Evolutionary conservation across 2,888 invertebrate genomes (phyloP).

Genomic region (Steinernema hermaphroditum): DNA sequence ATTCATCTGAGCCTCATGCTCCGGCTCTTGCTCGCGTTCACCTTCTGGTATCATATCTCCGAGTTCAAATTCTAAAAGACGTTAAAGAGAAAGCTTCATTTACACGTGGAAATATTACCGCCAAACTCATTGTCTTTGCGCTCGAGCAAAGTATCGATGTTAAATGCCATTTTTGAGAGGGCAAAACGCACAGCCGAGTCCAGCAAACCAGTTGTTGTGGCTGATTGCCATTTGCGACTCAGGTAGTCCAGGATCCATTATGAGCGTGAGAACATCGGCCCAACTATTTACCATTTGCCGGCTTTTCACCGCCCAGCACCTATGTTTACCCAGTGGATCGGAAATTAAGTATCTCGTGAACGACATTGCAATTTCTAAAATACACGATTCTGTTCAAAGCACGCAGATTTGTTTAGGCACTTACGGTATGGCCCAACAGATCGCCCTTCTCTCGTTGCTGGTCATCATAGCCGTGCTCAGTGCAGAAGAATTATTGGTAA

Average conservation of each 20-base stretch:
- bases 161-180: slow-evolving; percentile 40
- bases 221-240: slow-evolving; percentile 29
- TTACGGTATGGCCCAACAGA: slow-evolving; percentile 1
- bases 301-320: slow-evolving; percentile 19
- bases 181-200: slow-evolving; percentile 1
- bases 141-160: slow-evolving; percentile 40
- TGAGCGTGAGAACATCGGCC: slow-evolving; percentile 29
- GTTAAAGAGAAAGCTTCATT: no score
- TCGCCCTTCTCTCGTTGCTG: neutral
- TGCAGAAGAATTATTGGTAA: slow-evolving; percentile 15
- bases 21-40: neutral
- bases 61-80: neutral
- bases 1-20: neutral
- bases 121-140: neutral
- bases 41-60: neutral
- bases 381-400: no score
- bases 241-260: slow-evolving; percentile 30
- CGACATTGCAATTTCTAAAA: no score
- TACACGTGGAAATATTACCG: neutral
- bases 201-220: neutral
- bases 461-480: neutral
- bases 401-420: no score
- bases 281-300: slow-evolving; percentile 29
- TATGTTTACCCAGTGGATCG: neutral
- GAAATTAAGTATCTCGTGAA: neutral